Conservation (phyloP, 2,888 invertebrate genomes). For the Trachelus stipa region DNA sequence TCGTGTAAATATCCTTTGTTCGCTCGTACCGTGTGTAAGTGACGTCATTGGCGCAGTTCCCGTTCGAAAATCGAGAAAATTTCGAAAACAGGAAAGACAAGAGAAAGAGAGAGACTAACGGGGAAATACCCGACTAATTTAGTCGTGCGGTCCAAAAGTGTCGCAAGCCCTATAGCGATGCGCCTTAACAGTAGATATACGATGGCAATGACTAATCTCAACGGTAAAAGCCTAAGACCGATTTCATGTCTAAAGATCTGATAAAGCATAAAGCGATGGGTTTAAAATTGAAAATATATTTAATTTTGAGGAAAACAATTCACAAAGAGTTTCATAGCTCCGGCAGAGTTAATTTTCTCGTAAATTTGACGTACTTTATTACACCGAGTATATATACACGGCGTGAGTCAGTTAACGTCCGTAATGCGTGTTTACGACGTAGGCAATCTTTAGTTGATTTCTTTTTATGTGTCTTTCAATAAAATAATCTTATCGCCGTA, state of each 20-base stretch:
- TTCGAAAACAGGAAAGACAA: neutral
- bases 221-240: too few relatives aligned
- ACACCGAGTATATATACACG: neutral
- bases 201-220: too few relatives aligned
- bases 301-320: neutral
- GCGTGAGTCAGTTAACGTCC: neutral
- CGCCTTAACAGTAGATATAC: too few relatives aligned
- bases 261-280: neutral
- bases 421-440: neutral
- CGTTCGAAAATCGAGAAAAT: neutral
- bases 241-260: too few relatives aligned
- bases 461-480: neutral
- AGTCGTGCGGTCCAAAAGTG: neutral
- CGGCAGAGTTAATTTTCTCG: too few relatives aligned
- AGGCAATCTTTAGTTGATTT: neutral
- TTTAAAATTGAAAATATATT: neutral
- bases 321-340: too few relatives aligned
- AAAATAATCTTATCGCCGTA: neutral
- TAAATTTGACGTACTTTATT: too few relatives aligned
- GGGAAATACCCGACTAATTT: conserved; percentile 11
- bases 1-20: neutral
- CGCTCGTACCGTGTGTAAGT: neutral
- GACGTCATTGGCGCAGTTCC: too few relatives aligned
- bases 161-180: conserved; percentile 1
- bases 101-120: conserved; percentile 3